Evolutionary conservation across 2,888 invertebrate genomes (phyloP), one percentile per base, ranked within the genome.

Genomic region (Gymnoscelis rufifasciata): DNA sequence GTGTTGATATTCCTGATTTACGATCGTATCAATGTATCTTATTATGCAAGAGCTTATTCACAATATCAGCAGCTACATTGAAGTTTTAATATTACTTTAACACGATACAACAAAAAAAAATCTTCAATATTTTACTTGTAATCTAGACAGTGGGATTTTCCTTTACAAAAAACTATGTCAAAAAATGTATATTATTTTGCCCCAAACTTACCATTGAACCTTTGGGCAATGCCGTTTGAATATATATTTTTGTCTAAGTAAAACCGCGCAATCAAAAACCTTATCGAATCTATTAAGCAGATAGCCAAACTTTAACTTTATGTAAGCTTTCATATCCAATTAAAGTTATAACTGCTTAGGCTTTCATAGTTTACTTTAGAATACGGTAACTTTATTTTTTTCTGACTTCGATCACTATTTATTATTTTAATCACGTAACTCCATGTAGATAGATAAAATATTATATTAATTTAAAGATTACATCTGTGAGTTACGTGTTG

Each of bases 201-300:
- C 49, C 51, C 6, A 47, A 42, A 51, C 19, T 11, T 56, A 51
- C 43, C 6, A 8, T 13, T 11, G 12, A 11, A 36, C n/a, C n/a
- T 11, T 19, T 29, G 35, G 24, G 11, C 29, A 43, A 50, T 29
- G 13, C 38, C 42, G 28, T 42, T 43, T 27, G 26, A 48, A 49
- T 35, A 44, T 36, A 47, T 39, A 51, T 52, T 51, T 54, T 54
- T 52, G 52, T 49, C 51, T 36, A 38, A 42, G 38, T 12, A 15
- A 45, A 42, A 40, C 35, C 28, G 10, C 39, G 39, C 14, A 43
- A 47, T 38, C 33, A 11, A 28, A 24, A 35, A 26, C 36, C 28
- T 49, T 52, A 54, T 54, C 56, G 42, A 31, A 43, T 35, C 49
- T 44, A 52, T 54, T 52, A 51, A 31, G 45, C 44, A 51, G 48